Conservation (phyloP, 2,888 invertebrate species). For the Monochamus alternatus region DNA sequence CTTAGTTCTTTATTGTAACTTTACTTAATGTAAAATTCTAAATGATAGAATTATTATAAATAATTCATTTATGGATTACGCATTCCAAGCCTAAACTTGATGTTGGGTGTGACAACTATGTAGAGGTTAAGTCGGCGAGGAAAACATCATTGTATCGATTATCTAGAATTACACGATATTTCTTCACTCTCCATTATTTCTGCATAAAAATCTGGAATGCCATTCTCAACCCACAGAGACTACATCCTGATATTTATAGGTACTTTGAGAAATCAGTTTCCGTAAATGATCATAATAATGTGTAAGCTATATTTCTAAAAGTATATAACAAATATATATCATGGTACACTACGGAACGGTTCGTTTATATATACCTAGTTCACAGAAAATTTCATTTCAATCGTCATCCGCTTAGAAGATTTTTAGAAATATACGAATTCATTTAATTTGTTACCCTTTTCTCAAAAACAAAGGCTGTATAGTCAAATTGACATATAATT, state of each 20-base stretch:
- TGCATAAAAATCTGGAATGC: not conserved
- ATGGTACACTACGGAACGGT: too few species aligned
- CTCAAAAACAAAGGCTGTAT: too few species aligned
- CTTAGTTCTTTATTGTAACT: not conserved
- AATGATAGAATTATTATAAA: not conserved
- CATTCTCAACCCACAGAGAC: not conserved
- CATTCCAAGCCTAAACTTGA: slow-evolving; percentile 10
- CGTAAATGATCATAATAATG: too few species aligned
- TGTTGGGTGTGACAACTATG: slow-evolving; percentile 8
- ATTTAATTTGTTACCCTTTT: too few species aligned
- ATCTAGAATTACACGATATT: slow-evolving; percentile 9
- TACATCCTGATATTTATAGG: too few species aligned
- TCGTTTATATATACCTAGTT: too few species aligned
- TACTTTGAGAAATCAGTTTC: too few species aligned
- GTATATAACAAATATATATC: too few species aligned
- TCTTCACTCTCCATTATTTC: not conserved
- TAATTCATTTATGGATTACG: slow-evolving; percentile 6
- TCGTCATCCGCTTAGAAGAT: too few species aligned
- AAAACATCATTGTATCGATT: slow-evolving; percentile 2
- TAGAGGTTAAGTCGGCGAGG: slow-evolving; percentile 7
- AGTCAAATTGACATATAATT: too few species aligned
- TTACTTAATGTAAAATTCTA: not conserved
- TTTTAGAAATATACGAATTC: too few species aligned
- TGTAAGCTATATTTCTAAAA: too few species aligned
- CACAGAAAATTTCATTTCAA: not conserved